These are phyloP conservation scores for Xestia c-nigrum DNA, from an alignment of 2,888 invertebrate species.

Conservation along the genomic window DNA sequence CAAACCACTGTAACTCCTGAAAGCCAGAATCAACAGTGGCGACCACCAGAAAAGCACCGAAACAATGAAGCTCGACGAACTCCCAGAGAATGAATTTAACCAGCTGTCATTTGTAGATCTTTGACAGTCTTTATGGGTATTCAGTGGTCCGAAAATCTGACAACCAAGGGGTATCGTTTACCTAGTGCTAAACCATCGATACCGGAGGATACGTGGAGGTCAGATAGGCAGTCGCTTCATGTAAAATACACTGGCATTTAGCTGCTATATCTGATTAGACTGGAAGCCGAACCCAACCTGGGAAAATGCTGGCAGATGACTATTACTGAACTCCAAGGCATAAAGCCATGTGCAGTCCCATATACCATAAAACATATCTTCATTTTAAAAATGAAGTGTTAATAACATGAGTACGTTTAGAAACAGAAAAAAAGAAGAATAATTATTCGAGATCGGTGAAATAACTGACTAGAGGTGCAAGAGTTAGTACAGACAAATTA, in stretches of 20 bases:
- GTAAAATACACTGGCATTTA: no score
- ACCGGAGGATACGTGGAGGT: no score
- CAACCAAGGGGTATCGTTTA: no score
- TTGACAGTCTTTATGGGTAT: not conserved
- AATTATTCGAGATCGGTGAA: slow-evolving; percentile 26
- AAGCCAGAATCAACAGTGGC: no score
- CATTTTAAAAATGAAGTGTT: slow-evolving; percentile 2
- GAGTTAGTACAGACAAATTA: slow-evolving; percentile 23
- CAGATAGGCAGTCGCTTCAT: no score
- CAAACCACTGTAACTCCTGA: no score
- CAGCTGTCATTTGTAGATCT: not conserved
- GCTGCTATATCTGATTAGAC: not conserved
- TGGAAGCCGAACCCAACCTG: not conserved
- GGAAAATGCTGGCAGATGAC: not conserved
- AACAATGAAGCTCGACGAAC: no score
- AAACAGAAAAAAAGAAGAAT: slow-evolving; percentile 5
- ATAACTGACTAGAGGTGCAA: slow-evolving; percentile 45
- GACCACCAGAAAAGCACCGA: no score
- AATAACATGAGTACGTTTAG: slow-evolving; percentile 1
- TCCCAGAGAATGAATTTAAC: no score
- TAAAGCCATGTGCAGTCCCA: not conserved
- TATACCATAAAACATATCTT: slow-evolving; percentile 7
- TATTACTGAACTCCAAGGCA: not conserved
- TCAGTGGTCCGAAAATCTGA: no score
- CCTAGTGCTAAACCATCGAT: no score